Evolutionary conservation across 2,797 vertebrate genomes (phyloP).

Genomic region (Otus scops): DNA sequence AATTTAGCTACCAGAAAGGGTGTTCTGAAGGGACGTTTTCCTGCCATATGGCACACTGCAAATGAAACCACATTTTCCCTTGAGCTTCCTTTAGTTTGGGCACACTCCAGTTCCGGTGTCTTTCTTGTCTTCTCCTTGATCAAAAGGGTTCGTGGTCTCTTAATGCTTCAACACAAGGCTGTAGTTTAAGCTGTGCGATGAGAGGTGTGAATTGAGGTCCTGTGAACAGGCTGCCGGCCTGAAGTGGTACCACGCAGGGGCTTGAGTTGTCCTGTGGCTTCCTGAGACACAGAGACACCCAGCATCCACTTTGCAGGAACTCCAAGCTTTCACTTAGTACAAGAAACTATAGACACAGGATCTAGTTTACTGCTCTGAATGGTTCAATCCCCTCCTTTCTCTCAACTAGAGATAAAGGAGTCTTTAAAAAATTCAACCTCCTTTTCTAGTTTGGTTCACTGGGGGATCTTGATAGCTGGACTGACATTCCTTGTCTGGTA

Average conservation of each 20-base stretch:
- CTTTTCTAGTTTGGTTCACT: not conserved
- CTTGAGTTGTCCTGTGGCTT: not conserved
- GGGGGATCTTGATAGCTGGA: not conserved
- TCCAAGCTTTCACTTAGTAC: not conserved
- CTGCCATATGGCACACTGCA: not conserved
- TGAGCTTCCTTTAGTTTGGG: not conserved
- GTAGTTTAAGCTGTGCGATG: fast-evolving
- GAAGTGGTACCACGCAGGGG: fast-evolving
- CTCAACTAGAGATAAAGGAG: not conserved
- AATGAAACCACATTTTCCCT: not conserved
- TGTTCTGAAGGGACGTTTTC: not conserved
- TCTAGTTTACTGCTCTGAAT: not conserved
- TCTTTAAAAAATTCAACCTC: not conserved
- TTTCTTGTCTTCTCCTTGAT: not conserved
- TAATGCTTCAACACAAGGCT: not conserved
- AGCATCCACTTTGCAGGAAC: not conserved
- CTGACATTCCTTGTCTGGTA: not conserved
- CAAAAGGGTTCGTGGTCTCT: not conserved
- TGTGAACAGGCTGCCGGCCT: fast-evolving
- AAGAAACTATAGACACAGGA: not conserved
- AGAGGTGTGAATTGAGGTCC: not conserved
- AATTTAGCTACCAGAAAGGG: not conserved
- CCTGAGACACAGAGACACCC: not conserved
- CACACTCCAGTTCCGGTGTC: not conserved
- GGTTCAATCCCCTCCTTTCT: not conserved